Base-by-base conservation (phyloP, 2,888 invertebrate genomes). In the Dione vanillae region DNA sequence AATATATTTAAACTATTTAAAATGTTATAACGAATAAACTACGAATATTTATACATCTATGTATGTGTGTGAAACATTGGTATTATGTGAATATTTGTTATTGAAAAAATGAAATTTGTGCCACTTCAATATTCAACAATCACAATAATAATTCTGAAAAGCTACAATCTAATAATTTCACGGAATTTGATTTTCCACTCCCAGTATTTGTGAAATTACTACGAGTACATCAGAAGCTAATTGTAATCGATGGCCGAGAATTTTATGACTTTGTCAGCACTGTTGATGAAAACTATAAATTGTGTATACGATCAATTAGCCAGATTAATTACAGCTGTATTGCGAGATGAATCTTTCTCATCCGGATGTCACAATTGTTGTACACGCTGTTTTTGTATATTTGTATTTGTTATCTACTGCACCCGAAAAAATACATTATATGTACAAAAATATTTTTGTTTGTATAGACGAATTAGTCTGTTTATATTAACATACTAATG, bases 231-330 rank as follows among this genome's bases (percentile, higher is more conserved):
- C 64, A 51, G 64, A 64, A 27, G n/a, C 27, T 61, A 61, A 61
- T 9, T 51, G 51, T 64, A 64, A 64, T 14, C 40, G 41, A 62
- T 67, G 35, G 43, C 47, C 47, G 40, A 49, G 67, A 51, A 71
- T 71, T 71, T 71, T 67, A 67, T 51, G 67, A 71, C 56, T 64
- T 64, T 62, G 49, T 64, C 56, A 52, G 27, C 52, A 35, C 62
- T 56, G 64, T 64, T 64, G 67, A 71, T 71, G 71, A 64, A 64
- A 67, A 67, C 71, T 67, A 71, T 71, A 71, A 71, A 71, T 71
- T 71, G 64, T 58, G 43, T 58, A 51, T 64, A 71, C 67, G 71
- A 67, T 71, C 71, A 71, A 67, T 71, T 67, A 71, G 71, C 58
- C 19, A 64, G 64, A 64, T 71, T 71, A 71, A 71, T 71, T 64